Evolutionary conservation across 2,888 invertebrate species (phyloP).

Genomic region (Lapara coniferarum): DNA sequence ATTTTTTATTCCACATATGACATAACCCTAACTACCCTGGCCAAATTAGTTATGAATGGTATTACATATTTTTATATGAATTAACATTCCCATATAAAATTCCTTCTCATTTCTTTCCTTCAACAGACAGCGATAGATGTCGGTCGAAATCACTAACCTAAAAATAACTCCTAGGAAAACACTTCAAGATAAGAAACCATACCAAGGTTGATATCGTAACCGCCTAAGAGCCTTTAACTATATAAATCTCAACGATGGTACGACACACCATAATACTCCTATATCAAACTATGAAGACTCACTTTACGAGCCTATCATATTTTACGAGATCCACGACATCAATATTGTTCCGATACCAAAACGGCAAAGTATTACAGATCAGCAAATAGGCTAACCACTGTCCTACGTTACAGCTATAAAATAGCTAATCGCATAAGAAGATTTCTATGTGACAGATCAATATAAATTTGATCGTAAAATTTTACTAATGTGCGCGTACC

Average conservation of each 20-base stretch:
- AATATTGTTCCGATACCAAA: constrained; percentile 30
- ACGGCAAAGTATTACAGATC: constrained; percentile 10
- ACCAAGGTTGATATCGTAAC: neutral
- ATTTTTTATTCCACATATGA: too few relatives aligned
- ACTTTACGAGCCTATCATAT: constrained; percentile 31
- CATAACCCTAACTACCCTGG: too few relatives aligned
- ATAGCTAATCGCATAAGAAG: constrained; percentile 30
- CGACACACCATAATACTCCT: constrained; percentile 23
- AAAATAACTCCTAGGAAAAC: neutral
- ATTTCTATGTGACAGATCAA: constrained; percentile 31
- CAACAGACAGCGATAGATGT: too few relatives aligned
- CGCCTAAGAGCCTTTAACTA: neutral
- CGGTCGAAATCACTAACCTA: too few relatives aligned
- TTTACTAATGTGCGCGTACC: constrained; percentile 12
- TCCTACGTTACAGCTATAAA: constrained; percentile 29
- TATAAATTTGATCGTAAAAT: constrained; percentile 31
- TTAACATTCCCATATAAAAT: too few relatives aligned
- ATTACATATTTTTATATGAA: too few relatives aligned
- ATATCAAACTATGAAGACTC: constrained; percentile 31
- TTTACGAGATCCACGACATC: constrained; percentile 29
- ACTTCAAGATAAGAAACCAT: constrained; percentile 6
- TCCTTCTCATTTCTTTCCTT: too few relatives aligned
- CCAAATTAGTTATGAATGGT: too few relatives aligned
- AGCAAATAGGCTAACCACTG: neutral
- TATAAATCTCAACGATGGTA: constrained; percentile 22